phyloP scores from a whole-genome alignment of 2,888 invertebrate species.

The Drosophila maculinotata region DNA sequence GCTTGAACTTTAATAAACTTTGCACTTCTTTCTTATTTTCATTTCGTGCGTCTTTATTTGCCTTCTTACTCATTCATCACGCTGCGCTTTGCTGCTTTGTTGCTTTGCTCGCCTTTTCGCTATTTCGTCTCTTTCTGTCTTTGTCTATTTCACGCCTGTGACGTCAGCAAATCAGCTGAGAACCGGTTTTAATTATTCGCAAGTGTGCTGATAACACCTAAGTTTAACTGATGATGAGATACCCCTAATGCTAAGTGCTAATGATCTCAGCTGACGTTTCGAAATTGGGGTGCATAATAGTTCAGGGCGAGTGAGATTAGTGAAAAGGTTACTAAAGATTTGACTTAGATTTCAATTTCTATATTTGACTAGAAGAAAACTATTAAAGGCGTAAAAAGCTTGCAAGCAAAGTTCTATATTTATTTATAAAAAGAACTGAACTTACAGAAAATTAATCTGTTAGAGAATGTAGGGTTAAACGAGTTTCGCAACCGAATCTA shows the following conservation, averaged over 20 bases:
- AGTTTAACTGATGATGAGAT: conserved; percentile 18
- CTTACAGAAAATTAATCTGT: too few species aligned
- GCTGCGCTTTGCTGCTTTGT: conserved; percentile 48
- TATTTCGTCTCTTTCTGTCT: background rate
- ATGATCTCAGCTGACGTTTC: conserved; percentile 25
- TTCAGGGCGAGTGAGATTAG: conserved; percentile 26
- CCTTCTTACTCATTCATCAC: conserved; percentile 42
- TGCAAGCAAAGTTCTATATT: too few species aligned
- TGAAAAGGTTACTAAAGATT: conserved; percentile 9
- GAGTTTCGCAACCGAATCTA: too few species aligned
- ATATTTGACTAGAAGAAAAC: background rate
- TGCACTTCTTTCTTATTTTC: conserved; percentile 55
- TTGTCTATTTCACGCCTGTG: conserved; percentile 34
- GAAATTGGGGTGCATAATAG: background rate
- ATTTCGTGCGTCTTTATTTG: conserved; percentile 33
- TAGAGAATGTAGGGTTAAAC: too few species aligned
- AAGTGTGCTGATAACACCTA: conserved; percentile 30
- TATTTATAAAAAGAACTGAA: background rate
- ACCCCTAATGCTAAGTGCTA: background rate
- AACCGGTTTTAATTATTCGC: conserved; percentile 34
- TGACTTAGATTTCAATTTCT: background rate
- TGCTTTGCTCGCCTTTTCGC: background rate
- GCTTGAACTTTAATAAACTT: conserved; percentile 77
- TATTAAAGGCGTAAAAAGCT: background rate
- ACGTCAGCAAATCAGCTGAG: conserved; percentile 42